Evolutionary conservation across 2,797 vertebrate genomes (phyloP).

Genomic region (Phoebastria nigripes): DNA sequence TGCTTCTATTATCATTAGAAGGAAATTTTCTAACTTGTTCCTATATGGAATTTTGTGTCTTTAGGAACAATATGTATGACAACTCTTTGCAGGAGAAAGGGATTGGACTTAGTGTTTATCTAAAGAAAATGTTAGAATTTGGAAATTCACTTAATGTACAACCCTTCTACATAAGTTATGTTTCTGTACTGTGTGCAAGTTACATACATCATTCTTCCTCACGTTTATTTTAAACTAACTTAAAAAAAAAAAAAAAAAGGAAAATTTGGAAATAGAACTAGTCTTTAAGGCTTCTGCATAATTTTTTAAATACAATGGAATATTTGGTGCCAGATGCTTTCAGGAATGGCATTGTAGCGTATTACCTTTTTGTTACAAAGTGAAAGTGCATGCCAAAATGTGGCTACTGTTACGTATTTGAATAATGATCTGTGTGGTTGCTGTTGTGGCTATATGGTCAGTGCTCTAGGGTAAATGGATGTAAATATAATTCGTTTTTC

Average conservation of each 20-base stretch:
- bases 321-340: background rate
- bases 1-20: background rate
- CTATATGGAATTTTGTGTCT: background rate
- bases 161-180: background rate
- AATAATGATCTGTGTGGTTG: background rate
- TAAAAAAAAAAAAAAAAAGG: background rate
- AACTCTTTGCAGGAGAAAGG: background rate
- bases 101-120: background rate
- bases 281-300: background rate
- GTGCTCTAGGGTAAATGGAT: constrained; percentile 6
- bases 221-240: background rate
- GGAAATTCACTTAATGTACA: background rate
- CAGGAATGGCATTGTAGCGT: background rate
- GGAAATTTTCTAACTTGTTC: background rate
- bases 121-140: background rate
- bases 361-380: background rate
- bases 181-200: background rate
- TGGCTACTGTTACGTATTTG: background rate
- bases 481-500: background rate
- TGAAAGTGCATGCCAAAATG: background rate
- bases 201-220: background rate
- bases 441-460: background rate
- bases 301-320: background rate
- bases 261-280: background rate
- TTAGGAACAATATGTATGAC: background rate